Conservation (phyloP, 1,140 invertebrate genomes). For the Episyrphus balteatus region DNA sequence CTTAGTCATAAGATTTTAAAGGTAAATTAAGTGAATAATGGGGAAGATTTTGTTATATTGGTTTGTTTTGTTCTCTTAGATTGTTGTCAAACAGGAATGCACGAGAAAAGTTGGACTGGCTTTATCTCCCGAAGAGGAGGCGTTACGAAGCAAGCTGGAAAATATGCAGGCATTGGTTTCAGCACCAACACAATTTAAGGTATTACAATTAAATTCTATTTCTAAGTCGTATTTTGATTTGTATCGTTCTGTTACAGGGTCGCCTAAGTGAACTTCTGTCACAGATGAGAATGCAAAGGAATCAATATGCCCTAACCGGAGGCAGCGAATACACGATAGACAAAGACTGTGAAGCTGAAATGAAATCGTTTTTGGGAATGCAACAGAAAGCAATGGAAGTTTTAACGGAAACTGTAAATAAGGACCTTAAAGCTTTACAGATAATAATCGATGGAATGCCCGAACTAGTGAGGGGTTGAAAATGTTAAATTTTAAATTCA, state of each 20-base stretch:
- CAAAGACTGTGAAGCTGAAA: constrained; percentile 49
- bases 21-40: constrained; percentile 40
- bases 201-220: constrained; percentile 14
- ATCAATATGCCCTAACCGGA: constrained; percentile 39
- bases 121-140: constrained; percentile 81
- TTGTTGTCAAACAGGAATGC: constrained; percentile 78
- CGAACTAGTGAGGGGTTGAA: constrained; percentile 14
- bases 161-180: constrained; percentile 75
- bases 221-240: background rate
- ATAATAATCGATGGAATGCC: constrained; percentile 70
- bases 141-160: constrained; percentile 70
- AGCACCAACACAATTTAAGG: constrained; percentile 85
- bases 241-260: constrained; percentile 42
- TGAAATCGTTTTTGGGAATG: constrained; percentile 63
- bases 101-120: constrained; percentile 73
- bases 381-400: constrained; percentile 77
- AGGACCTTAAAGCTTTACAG: constrained; percentile 63
- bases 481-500: too few relatives aligned
- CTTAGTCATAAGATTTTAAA: constrained; percentile 66
- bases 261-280: constrained; percentile 82
- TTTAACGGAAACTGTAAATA: constrained; percentile 65
- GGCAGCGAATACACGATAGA: constrained; percentile 46
- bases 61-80: constrained; percentile 38
- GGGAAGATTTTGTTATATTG: background rate
- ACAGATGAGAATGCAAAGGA: constrained; percentile 68